These are phyloP conservation scores for Phortica magna DNA, from an alignment of 2,888 invertebrate genomes.

Conservation along the genomic window DNA sequence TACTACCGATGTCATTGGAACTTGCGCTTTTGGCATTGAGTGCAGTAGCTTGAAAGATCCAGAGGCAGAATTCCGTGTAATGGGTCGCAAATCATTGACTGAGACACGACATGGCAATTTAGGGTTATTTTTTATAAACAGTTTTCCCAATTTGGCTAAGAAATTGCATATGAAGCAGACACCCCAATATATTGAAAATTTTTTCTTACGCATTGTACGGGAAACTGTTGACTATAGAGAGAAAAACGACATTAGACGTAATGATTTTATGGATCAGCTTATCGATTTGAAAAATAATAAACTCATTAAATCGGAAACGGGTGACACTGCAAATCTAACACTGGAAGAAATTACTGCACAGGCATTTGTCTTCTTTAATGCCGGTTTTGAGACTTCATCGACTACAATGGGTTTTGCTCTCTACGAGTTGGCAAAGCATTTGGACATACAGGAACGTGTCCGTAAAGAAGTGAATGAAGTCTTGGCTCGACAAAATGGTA, in stretches of 20 bases:
- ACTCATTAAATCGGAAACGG: conserved; percentile 57
- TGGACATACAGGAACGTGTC: conserved; percentile 66
- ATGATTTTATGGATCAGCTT: conserved; percentile 81
- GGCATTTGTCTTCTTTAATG: conserved; percentile 70
- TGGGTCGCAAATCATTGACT: conserved; percentile 59
- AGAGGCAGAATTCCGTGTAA: conserved; percentile 70
- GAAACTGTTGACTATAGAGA: conserved; percentile 60
- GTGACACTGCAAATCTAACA: conserved; percentile 56
- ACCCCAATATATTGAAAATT: conserved; percentile 70
- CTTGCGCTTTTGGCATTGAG: conserved; percentile 78
- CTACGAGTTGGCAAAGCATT: conserved; percentile 67
- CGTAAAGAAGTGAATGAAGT: conserved; percentile 76
- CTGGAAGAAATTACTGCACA: conserved; percentile 74
- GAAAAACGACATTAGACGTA: conserved; percentile 76
- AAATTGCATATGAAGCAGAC: conserved; percentile 56
- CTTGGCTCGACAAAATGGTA: conserved; percentile 63
- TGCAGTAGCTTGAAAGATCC: conserved; percentile 75
- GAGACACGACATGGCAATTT: conserved; percentile 52
- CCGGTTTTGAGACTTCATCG: conserved; percentile 84
- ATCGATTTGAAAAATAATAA: conserved; percentile 79
- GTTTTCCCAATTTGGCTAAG: conserved; percentile 60
- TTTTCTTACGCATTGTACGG: conserved; percentile 75
- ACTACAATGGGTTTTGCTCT: conserved; percentile 80
- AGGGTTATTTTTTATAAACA: conserved; percentile 34
- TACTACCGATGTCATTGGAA: conserved; percentile 79